Conservation (phyloP, 2,797 vertebrate species). For the Paratrypauchen microcephalus region DNA sequence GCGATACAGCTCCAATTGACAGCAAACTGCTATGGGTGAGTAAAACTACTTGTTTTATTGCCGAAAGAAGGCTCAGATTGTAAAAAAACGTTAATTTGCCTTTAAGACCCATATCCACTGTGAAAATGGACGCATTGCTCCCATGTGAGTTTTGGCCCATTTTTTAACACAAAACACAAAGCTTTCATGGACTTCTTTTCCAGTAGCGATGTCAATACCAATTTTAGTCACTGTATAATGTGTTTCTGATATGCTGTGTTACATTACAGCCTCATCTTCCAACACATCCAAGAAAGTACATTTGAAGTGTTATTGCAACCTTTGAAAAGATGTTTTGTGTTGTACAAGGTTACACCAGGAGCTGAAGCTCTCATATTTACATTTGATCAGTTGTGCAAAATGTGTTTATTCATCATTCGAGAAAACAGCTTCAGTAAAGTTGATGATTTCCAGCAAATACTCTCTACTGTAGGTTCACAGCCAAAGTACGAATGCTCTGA, state of each 20-base stretch:
- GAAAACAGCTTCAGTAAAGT: constrained; percentile 1
- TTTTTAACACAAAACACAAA: neutral
- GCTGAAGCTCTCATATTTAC: constrained; percentile 23
- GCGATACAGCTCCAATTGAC: too few relatives aligned
- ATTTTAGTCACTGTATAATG: neutral
- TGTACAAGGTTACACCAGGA: constrained; percentile 5
- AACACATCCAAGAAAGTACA: neutral
- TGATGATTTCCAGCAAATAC: neutral
- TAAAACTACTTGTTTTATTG: too few relatives aligned
- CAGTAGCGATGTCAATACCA: neutral
- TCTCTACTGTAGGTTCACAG: neutral
- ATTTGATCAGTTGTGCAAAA: constrained; percentile 19
- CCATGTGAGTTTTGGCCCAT: neutral
- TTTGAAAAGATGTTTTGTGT: neutral
- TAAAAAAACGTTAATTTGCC: too few relatives aligned
- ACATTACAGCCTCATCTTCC: neutral
- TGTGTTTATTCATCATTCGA: neutral
- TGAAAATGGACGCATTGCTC: too few relatives aligned
- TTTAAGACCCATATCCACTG: too few relatives aligned
- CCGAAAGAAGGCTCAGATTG: too few relatives aligned
- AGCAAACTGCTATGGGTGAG: too few relatives aligned
- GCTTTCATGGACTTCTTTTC: neutral
- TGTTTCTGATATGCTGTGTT: neutral
- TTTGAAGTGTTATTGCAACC: neutral
- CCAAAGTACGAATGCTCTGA: neutral